A percentile compares a stretch with the other conserved stretches of the same genome.
Conservation (phyloP, 2,797 vertebrate species). For the Oophaga sylvatica region DNA sequence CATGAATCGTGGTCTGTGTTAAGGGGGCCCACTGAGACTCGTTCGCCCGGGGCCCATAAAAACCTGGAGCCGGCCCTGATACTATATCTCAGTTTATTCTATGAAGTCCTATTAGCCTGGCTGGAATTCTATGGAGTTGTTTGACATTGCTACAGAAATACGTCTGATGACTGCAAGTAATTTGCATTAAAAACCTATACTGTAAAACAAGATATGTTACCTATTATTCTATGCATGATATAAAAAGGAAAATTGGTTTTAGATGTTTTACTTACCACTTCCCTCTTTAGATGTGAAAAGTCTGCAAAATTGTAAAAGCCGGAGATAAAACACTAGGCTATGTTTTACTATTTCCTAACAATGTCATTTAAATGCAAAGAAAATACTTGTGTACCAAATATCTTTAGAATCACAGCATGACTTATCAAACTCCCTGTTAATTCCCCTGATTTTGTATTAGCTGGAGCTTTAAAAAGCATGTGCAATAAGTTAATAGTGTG, state of each 20-base stretch:
- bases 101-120: slow-evolving; percentile 4
- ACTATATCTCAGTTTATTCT: not conserved
- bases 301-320: not conserved
- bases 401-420: slow-evolving; percentile 25
- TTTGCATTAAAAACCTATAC: not conserved
- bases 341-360: slow-evolving; percentile 43
- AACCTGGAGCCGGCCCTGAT: too few relatives aligned
- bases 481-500: not conserved
- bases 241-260: not conserved
- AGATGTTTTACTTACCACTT: not conserved
- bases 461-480: not conserved
- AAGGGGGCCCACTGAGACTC: too few relatives aligned
- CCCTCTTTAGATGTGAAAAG: not conserved
- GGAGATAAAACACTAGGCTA: slow-evolving; percentile 30
- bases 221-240: not conserved
- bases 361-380: slow-evolving; percentile 54
- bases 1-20: too few relatives aligned
- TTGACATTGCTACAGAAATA: not conserved
- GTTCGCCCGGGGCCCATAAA: too few relatives aligned
- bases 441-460: slow-evolving; percentile 6
- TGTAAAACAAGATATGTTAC: slow-evolving; percentile 3
- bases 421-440: not conserved
- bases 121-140: not conserved
- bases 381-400: slow-evolving; percentile 17
- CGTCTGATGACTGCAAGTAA: not conserved